Evolutionary conservation across 2,888 invertebrate species (phyloP).

Genomic region (Dryococelus australis): DNA sequence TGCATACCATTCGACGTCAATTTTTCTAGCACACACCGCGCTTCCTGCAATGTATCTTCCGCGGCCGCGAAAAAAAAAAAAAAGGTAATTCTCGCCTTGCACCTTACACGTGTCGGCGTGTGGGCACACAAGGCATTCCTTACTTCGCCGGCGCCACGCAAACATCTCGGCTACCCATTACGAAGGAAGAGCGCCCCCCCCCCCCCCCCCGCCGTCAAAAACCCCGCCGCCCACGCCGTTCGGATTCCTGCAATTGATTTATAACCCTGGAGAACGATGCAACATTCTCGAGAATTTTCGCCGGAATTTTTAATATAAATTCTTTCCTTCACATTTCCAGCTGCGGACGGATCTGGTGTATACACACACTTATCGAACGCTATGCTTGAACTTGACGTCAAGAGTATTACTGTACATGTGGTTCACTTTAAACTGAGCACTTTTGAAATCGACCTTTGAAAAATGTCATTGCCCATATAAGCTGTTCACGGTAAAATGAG

Average conservation of each 20-base stretch:
- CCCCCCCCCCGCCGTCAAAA: background rate
- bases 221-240: background rate
- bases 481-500: too few relatives aligned
- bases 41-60: background rate
- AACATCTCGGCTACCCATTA: background rate
- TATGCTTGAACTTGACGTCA: too few relatives aligned
- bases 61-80: background rate
- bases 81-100: background rate
- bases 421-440: too few relatives aligned
- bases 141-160: background rate
- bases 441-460: too few relatives aligned
- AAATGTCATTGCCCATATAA: too few relatives aligned
- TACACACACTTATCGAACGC: too few relatives aligned
- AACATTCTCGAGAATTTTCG: conserved; percentile 2
- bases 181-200: background rate
- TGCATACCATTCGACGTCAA: too few relatives aligned
- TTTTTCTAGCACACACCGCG: too few relatives aligned
- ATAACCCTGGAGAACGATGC: background rate
- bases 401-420: too few relatives aligned
- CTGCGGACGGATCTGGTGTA: background rate
- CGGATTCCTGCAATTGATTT: background rate
- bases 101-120: background rate
- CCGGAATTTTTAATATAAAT: conserved; percentile 16
- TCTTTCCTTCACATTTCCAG: background rate
- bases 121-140: background rate